Base-by-base conservation (phyloP, 2,888 invertebrate genomes). In the Cepaea hortensis region DNA sequence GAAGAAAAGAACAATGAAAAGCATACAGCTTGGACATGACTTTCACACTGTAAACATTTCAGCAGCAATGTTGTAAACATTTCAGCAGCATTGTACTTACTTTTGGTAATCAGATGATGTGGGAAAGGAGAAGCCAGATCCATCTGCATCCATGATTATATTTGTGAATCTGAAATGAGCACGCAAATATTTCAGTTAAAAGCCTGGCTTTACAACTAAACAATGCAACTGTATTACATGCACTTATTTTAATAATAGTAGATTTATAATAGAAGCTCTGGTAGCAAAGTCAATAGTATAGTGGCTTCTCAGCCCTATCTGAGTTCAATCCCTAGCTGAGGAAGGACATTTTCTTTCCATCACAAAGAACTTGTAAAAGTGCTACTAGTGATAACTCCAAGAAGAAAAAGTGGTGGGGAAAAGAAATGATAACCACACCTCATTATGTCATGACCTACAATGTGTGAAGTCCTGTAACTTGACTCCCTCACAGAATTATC, bases 81-180 rank as follows among this genome's bases (percentile, higher is more conserved):
- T 35, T 35, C 35, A 35, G 35, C 11, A 81, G 72, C 3, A 18
- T 4, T 18, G n/a, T 48, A 50, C 82, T 83, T 83, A 86, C 86
- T 72, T 86, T 68, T 35, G 35, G 48, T 83, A 86, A 79, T 86
- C 86, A 35, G 85, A 85, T 61, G 62, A 55, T 77, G 82, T 65
- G 23, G 85, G 70, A 75, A 83, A 83, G 9, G 86, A 55, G 65
- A 86, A 86, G 55, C 86, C 68, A 68, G 83, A 65, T 77, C 83
- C 86, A 86, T 86, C 86, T 62, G 62, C 77, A 83, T 86, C 86
- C 86, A 86, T 86, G 77, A 72, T 61, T 83, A 55, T 61, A 61
- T 62, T 62, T 79, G 62, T 35, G 79, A 7, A 62, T 79, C 79
- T 79, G 79, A 79, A 79, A 62, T 35, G 23, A 35, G 3, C 18